A percentile compares a stretch with the other conserved stretches of the same genome.
Conservation (phyloP, 2,797 vertebrate species). For the Pitangus sulphuratus region DNA sequence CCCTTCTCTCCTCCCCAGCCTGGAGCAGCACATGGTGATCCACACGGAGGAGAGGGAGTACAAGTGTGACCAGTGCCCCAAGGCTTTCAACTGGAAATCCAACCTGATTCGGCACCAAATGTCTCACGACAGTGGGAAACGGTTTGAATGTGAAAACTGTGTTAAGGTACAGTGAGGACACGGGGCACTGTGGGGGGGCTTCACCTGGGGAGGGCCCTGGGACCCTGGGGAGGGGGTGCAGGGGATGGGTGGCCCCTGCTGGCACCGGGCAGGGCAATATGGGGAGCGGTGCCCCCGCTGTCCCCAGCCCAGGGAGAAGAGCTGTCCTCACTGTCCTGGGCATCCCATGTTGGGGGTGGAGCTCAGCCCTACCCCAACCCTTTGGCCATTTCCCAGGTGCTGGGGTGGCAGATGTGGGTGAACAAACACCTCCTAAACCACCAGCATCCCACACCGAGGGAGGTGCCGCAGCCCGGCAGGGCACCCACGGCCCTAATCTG, state of each 20-base stretch:
- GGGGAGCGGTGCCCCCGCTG: neutral
- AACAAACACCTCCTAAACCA: fast-evolving
- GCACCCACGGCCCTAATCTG: neutral
- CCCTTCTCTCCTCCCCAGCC: constrained; percentile 75
- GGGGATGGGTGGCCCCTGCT: neutral
- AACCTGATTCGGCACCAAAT: constrained; percentile 88
- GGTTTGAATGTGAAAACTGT: constrained; percentile 86
- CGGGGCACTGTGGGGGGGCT: fast-evolving
- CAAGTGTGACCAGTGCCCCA: constrained; percentile 90
- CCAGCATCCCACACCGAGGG: fast-evolving
- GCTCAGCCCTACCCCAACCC: fast-evolving
- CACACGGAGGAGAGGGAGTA: constrained; percentile 96
- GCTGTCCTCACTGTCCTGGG: neutral
- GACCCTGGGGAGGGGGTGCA: neutral
- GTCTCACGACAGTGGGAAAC: constrained; percentile 86
- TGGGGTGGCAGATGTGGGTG: fast-evolving
- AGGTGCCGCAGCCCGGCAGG: neutral
- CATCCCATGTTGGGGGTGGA: neutral
- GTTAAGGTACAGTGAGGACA: constrained; percentile 75
- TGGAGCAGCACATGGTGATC: constrained; percentile 97
- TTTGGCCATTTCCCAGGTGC: neutral
- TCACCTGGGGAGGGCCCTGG: neutral
- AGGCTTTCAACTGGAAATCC: constrained; percentile 89
- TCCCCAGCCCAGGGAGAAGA: neutral
- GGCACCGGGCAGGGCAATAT: neutral